Percentiles rank a stretch among this genome's conserved stretches.
These are phyloP conservation scores for Pseudonaja textilis DNA, from an alignment of 2,113 vertebrate species.

Conservation along the genomic window DNA sequence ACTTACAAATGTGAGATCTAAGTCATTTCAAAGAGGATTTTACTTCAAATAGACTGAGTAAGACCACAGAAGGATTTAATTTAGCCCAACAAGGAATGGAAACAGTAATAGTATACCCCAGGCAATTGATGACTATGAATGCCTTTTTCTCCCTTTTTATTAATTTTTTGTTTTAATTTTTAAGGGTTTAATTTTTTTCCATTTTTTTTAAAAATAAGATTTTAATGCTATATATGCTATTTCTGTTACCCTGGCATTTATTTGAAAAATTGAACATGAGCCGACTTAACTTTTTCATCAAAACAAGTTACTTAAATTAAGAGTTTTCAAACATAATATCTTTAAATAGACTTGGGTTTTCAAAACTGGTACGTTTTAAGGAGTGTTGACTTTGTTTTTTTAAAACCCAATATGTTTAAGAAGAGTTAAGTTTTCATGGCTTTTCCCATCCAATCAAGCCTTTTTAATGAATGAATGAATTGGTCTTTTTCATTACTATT, in stretches of 20 bases:
- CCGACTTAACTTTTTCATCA: neutral
- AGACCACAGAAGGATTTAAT: neutral
- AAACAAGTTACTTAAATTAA: neutral
- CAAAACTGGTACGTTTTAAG: too few relatives aligned
- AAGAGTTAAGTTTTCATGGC: too few relatives aligned
- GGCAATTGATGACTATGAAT: neutral
- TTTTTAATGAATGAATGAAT: neutral
- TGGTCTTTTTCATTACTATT: neutral
- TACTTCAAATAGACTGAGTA: neutral
- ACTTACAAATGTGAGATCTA: neutral
- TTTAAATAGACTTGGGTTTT: too few relatives aligned
- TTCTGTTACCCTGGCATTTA: neutral
- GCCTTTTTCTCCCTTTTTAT: neutral
- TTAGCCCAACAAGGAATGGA: neutral
- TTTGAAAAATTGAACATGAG: neutral
- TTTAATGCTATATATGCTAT: neutral
- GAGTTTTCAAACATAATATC: too few relatives aligned
- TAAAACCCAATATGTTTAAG: too few relatives aligned
- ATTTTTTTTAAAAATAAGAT: neutral
- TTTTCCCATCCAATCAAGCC: neutral
- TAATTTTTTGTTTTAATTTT: neutral
- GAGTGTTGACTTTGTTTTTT: too few relatives aligned
- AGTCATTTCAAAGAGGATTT: neutral
- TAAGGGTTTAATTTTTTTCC: neutral
- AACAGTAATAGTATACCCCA: neutral